Conservation (phyloP, 1,140 invertebrate genomes). For the Lithobius niger region DNA sequence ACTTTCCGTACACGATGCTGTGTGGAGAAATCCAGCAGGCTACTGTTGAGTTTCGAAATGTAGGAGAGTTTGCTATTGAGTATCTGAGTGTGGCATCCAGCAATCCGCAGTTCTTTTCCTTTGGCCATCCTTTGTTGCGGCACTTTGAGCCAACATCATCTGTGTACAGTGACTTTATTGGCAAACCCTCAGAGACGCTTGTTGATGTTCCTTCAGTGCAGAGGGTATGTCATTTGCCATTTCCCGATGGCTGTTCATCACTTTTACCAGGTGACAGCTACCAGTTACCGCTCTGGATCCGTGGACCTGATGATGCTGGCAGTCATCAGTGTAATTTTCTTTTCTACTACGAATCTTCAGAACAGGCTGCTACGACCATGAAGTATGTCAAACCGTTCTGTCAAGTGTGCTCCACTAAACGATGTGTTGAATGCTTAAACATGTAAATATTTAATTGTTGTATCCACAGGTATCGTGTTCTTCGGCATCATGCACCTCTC, state of each 20-base stretch:
- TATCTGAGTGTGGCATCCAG: constrained; percentile 51
- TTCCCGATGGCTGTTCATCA: constrained; percentile 18
- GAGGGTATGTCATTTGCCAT: constrained; percentile 20
- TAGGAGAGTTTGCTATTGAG: constrained; percentile 47
- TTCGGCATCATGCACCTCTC: constrained; percentile 52
- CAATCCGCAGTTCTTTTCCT: constrained; percentile 49
- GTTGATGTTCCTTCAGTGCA: not conserved
- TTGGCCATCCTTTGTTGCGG: constrained; percentile 29
- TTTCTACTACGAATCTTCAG: constrained; percentile 50
- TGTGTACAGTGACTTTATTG: constrained; percentile 5
- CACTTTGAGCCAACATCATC: constrained; percentile 24
- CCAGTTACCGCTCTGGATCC: constrained; percentile 48
- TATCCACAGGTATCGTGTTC: constrained; percentile 47
- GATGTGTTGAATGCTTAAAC: not conserved
- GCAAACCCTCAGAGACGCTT: not conserved
- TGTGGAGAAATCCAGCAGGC: constrained; percentile 56
- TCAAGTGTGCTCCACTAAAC: constrained; percentile 1
- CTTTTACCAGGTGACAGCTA: constrained; percentile 42
- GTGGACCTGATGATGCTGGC: constrained; percentile 48
- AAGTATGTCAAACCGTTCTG: not conserved
- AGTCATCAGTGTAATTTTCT: constrained; percentile 48
- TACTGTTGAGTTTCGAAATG: constrained; percentile 51
- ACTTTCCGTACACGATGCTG: constrained; percentile 50
- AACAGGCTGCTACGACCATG: too few species aligned
- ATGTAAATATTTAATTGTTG: too few species aligned